Evolutionary conservation across 2,797 vertebrate species (phyloP).

Genomic region (Sylvia borin): DNA sequence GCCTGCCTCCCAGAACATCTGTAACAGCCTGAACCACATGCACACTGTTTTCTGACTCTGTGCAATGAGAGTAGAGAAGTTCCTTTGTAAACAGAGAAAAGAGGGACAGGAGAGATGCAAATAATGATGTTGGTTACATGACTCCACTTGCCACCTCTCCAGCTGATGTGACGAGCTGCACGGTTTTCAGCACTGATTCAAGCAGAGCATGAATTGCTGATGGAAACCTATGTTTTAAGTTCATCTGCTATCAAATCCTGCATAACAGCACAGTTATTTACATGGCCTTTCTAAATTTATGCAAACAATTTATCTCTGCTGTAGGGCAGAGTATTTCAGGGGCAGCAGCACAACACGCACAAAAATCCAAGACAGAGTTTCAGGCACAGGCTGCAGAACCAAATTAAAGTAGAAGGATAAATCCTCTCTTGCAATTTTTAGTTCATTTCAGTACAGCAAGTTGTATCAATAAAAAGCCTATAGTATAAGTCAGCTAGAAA

Average conservation of each 20-base stretch:
- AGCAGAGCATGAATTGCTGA: neutral
- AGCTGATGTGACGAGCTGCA: neutral
- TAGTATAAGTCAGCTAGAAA: constrained; percentile 55
- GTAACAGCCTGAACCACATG: neutral
- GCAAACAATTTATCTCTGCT: constrained; percentile 36
- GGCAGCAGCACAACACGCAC: neutral
- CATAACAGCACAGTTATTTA: neutral
- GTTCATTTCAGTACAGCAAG: constrained; percentile 41
- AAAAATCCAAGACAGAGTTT: neutral
- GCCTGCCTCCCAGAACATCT: neutral
- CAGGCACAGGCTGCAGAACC: neutral
- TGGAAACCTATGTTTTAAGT: neutral
- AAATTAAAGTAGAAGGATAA: constrained; percentile 52
- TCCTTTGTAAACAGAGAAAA: neutral
- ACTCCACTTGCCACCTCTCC: neutral
- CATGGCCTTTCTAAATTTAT: neutral
- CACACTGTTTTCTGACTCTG: neutral
- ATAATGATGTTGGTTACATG: neutral
- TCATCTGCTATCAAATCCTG: constrained; percentile 16
- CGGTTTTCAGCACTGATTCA: neutral
- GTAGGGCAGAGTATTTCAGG: constrained; percentile 20
- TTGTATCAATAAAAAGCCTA: constrained; percentile 58
- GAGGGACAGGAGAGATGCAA: neutral
- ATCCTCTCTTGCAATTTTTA: constrained; percentile 41
- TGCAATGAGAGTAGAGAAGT: neutral